These are phyloP conservation scores for Myotis daubentonii DNA, from an alignment of 2,797 vertebrate genomes.

Conservation along the genomic window DNA sequence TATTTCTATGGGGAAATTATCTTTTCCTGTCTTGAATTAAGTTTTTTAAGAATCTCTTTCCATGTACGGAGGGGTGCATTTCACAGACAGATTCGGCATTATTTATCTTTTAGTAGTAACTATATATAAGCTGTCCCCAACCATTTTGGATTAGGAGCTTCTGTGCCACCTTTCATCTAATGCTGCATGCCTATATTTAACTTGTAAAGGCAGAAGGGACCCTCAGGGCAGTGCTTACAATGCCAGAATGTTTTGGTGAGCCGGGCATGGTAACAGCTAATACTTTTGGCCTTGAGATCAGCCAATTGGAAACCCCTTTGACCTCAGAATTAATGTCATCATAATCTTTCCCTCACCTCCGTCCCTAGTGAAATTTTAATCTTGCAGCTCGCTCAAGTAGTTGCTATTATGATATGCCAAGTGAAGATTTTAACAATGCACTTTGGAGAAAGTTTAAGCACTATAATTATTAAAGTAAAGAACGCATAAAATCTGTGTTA, in stretches of 20 bases:
- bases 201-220: not conserved
- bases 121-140: not conserved
- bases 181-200: conserved; percentile 46
- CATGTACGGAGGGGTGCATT: not conserved
- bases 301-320: not conserved
- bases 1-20: not conserved
- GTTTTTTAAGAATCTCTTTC: not conserved
- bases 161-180: not conserved
- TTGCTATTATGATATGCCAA: not conserved
- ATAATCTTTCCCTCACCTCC: not conserved
- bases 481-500: not conserved
- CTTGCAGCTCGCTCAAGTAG: not conserved
- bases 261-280: not conserved
- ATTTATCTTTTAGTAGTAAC: conserved; percentile 18
- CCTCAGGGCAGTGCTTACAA: not conserved
- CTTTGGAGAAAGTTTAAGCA: conserved; percentile 27
- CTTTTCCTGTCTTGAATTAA: not conserved
- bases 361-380: not conserved
- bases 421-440: not conserved
- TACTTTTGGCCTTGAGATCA: conserved; percentile 14
- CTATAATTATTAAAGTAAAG: conserved; percentile 33
- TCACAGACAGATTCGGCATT: not conserved
- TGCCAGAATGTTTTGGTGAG: not conserved
- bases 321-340: not conserved
- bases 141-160: conserved; percentile 18